A percentile compares a stretch with the other conserved stretches of the same genome.
These are phyloP conservation scores for Pipa parva DNA, from an alignment of 2,113 vertebrate genomes.

Conservation along the genomic window DNA sequence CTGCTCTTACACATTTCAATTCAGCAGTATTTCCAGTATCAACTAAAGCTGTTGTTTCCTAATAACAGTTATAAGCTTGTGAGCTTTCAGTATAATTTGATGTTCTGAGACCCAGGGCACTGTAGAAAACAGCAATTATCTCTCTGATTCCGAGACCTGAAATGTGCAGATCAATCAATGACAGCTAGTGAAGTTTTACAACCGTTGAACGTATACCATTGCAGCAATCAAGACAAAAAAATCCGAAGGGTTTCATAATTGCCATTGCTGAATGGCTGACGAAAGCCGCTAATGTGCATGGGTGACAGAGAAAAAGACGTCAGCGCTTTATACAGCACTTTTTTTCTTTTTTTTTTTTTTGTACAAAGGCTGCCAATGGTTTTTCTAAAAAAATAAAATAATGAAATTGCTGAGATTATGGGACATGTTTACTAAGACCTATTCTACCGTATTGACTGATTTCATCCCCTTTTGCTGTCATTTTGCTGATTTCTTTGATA, in stretches of 20 bases:
- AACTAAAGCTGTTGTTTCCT: background rate
- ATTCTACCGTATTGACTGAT: too few relatives aligned
- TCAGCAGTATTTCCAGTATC: too few relatives aligned
- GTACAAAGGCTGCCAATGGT: too few relatives aligned
- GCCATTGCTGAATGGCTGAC: background rate
- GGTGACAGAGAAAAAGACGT: background rate
- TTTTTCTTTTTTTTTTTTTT: too few relatives aligned
- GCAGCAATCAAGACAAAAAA: background rate
- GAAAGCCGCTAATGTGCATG: background rate
- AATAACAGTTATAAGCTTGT: slow-evolving; percentile 12
- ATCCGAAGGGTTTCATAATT: background rate
- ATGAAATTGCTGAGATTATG: too few relatives aligned
- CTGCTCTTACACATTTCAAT: too few relatives aligned
- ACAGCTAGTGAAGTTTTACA: background rate
- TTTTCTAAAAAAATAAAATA: too few relatives aligned
- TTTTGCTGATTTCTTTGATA: too few relatives aligned
- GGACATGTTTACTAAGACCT: too few relatives aligned
- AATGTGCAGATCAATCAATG: slow-evolving; percentile 4
- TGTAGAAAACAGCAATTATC: slow-evolving; percentile 22
- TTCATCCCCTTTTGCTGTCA: too few relatives aligned
- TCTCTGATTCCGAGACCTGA: background rate
- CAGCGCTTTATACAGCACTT: too few relatives aligned
- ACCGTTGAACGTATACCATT: background rate
- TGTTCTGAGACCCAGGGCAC: slow-evolving; percentile 20
- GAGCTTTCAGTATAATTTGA: slow-evolving; percentile 18